Percentiles rank a stretch among this genome's conserved stretches.
Conservation (phyloP, 2,113 vertebrate genomes). For the Zingel zingel region DNA sequence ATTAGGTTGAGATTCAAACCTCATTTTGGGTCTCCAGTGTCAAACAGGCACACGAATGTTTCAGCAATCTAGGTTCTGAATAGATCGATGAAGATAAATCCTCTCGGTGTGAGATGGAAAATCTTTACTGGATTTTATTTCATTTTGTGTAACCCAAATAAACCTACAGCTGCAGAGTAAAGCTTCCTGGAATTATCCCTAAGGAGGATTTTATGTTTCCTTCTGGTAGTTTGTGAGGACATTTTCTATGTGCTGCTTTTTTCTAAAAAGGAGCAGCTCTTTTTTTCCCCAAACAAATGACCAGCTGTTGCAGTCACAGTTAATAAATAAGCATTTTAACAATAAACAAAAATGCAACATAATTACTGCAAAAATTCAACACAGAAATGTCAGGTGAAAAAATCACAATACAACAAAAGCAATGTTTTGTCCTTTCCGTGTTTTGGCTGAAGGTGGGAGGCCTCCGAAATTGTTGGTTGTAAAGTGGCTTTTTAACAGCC, state of each 20-base stretch:
- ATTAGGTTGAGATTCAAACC: not conserved
- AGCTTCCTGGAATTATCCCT: slow-evolving; percentile 43
- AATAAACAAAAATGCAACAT: not conserved
- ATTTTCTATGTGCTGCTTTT: slow-evolving; percentile 10
- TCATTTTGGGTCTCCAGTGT: not conserved
- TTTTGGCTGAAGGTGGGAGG: not conserved
- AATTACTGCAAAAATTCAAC: slow-evolving; percentile 3
- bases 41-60: not conserved
- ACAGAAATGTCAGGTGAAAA: slow-evolving; percentile 1
- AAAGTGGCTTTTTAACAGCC: slow-evolving; percentile 13
- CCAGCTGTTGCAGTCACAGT: not conserved
- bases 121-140: slow-evolving; percentile 28
- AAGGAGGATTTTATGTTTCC: slow-evolving; percentile 41
- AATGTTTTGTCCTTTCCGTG: not conserved
- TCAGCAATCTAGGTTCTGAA: not conserved
- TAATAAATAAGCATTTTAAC: not conserved
- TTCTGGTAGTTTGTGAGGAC: slow-evolving; percentile 11
- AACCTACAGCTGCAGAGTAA: slow-evolving; percentile 40
- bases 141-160: slow-evolving; percentile 46
- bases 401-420: not conserved
- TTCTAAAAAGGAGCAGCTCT: not conserved
- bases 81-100: slow-evolving; percentile 29
- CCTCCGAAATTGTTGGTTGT: not conserved
- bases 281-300: slow-evolving; percentile 8
- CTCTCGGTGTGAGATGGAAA: slow-evolving; percentile 13